Evolutionary conservation across 2,113 vertebrate genomes (phyloP).

Genomic region (Lepus timidus): DNA sequence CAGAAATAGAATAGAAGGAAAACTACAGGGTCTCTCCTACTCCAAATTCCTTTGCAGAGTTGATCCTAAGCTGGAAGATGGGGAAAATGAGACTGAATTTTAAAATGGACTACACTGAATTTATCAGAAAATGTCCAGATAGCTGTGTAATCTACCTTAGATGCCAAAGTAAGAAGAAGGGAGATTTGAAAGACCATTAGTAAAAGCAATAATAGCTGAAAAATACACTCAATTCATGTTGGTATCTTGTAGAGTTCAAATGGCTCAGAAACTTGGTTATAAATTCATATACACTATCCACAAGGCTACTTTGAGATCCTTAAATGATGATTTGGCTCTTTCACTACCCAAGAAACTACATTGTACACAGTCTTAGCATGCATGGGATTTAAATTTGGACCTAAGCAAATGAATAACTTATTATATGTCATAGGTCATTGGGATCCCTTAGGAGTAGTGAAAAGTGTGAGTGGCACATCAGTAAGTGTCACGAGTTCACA

Average conservation of each 20-base stretch:
- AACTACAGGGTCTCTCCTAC: background rate
- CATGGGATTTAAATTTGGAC: slow-evolving; percentile 2
- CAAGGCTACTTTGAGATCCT: background rate
- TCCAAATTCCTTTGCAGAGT: background rate
- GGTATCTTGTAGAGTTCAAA: background rate
- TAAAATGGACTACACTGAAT: background rate
- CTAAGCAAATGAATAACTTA: slow-evolving; percentile 44
- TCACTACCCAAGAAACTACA: background rate
- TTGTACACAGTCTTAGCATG: background rate
- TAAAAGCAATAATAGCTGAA: background rate
- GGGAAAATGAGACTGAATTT: background rate
- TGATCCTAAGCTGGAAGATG: background rate
- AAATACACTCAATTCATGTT: background rate
- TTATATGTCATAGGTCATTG: background rate
- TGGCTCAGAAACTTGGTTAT: background rate
- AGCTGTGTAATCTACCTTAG: background rate
- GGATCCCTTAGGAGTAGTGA: slow-evolving; percentile 15
- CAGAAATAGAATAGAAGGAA: background rate
- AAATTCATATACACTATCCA: background rate
- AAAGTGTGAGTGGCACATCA: slow-evolving; percentile 56
- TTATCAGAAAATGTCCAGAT: background rate
- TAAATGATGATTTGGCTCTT: background rate
- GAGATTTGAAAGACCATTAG: background rate
- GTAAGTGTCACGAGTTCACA: background rate
- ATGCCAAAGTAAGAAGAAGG: background rate